Conservation (phyloP, 2,888 invertebrate genomes). For the Iselma pallidipennis region DNA sequence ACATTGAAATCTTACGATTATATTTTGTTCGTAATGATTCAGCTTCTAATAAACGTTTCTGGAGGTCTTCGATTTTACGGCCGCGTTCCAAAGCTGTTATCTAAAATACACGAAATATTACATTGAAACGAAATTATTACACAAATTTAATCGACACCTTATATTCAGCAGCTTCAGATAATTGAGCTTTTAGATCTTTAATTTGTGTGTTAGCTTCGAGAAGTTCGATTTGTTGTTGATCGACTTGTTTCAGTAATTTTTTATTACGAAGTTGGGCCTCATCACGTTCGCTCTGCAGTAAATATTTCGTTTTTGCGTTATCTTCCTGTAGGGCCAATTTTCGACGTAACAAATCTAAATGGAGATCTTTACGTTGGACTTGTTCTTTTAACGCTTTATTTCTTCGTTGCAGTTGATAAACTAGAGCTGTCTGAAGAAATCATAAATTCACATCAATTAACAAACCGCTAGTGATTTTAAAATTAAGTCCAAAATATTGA, state of each 20-base stretch:
- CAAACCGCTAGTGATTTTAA: background rate
- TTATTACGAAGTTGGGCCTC: slow-evolving; percentile 72
- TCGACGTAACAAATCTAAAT: slow-evolving; percentile 84
- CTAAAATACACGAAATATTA: slow-evolving; percentile 60
- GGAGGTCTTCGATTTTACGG: slow-evolving; percentile 81
- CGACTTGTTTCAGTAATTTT: slow-evolving; percentile 81
- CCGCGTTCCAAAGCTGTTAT: slow-evolving; percentile 82
- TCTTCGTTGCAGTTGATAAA: slow-evolving; percentile 87
- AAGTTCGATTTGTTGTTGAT: slow-evolving; percentile 78
- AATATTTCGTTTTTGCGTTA: slow-evolving; percentile 64
- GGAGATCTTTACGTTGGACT: slow-evolving; percentile 87
- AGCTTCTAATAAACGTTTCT: slow-evolving; percentile 78
- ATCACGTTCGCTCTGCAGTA: slow-evolving; percentile 70
- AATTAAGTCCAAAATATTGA: background rate
- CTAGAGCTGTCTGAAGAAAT: slow-evolving; percentile 71
- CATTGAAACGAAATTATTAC: background rate
- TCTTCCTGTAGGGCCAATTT: slow-evolving; percentile 86
- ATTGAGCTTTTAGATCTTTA: slow-evolving; percentile 81
- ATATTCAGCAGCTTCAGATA: slow-evolving; percentile 84
- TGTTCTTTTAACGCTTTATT: slow-evolving; percentile 87
- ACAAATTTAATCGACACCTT: slow-evolving; percentile 61
- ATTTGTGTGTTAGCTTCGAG: slow-evolving; percentile 80
- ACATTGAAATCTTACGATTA: slow-evolving; percentile 69
- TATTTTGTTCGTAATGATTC: slow-evolving; percentile 77
- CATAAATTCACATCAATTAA: background rate